Evolutionary conservation across 2,888 invertebrate species (phyloP), one percentile per base, ranked within the genome.

Genomic region (Cosmia trapezina): DNA sequence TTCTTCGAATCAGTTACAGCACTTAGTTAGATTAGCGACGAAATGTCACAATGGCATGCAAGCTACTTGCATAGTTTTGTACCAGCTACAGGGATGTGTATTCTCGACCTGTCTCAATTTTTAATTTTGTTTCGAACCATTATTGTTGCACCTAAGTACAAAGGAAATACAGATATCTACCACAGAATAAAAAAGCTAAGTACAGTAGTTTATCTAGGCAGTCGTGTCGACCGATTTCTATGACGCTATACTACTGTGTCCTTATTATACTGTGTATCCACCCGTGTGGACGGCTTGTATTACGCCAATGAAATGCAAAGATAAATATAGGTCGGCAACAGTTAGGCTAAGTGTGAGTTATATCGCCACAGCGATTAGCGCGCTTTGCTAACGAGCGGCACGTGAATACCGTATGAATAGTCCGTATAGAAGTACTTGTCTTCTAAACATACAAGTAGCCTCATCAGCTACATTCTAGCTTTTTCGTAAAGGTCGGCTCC

Each of bases 331-430:
- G 51, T 61, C 41, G 66, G 56, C 51, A 53, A 68, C 72, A 57
- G 60, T 76, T 60, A 47, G 51, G 54, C 19, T 65, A 81, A 81
- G 67, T 72, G 67, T 53, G 56, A 81, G 63, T 72, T 81, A 81
- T 68, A 81, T 76, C 64, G 53, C 79, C 72, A 22, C 81, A 79
- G 73, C 72, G 72, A 80, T 80, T 81, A 80, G 77, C 60, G 71
- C 41, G 59, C 53, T 43, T 22, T 60, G 53, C 79, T 80, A 80
- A 81, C 81, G 81, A 80, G 63, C 81, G 56, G 51, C 64, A 64
- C 61, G 76, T 76, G 64, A 79, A 79, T 81, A 37, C 57, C 59
- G 67, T 72, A 51, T 78, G 81, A 81, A 81, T 81, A 68, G 56
- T 57, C 53, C 43, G 53, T 61, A 61, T 64, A 72, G 67, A 79